Conservation (phyloP, 2,113 vertebrate genomes). For the Pogonocichla stellata region DNA sequence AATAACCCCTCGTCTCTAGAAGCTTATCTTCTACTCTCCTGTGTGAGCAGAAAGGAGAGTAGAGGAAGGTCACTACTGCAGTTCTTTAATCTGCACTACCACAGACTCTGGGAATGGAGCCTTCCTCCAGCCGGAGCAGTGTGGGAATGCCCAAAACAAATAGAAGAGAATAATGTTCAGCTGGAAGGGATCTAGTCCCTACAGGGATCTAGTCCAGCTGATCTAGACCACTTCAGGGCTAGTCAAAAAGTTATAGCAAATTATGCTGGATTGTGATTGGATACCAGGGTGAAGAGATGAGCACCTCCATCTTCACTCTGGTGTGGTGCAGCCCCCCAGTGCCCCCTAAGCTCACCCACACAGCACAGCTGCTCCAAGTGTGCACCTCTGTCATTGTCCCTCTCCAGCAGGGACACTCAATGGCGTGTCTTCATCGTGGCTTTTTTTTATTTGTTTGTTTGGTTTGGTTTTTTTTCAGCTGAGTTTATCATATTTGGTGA, state of each 20-base stretch:
- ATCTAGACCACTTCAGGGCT: neutral
- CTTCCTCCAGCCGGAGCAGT: neutral
- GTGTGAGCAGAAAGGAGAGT: neutral
- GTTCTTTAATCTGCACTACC: neutral
- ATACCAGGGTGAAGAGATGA: neutral
- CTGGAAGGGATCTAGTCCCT: neutral
- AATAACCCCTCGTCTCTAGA: neutral
- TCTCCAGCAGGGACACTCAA: neutral
- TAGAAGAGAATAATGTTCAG: neutral
- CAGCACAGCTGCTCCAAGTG: neutral
- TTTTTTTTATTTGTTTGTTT: neutral
- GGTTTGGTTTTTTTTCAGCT: no score
- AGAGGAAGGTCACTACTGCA: neutral
- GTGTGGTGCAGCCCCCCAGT: neutral
- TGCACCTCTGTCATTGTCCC: neutral
- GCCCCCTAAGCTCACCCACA: neutral
- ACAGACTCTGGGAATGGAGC: neutral
- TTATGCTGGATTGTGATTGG: neutral
- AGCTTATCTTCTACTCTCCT: neutral
- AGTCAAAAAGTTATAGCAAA: neutral
- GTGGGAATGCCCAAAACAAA: neutral
- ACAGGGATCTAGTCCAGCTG: neutral
- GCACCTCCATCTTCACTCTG: neutral
- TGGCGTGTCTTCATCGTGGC: no score
- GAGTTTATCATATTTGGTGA: neutral